Base-by-base conservation (phyloP, 1,140 invertebrate genomes). In the Bombus breviceps region DNA sequence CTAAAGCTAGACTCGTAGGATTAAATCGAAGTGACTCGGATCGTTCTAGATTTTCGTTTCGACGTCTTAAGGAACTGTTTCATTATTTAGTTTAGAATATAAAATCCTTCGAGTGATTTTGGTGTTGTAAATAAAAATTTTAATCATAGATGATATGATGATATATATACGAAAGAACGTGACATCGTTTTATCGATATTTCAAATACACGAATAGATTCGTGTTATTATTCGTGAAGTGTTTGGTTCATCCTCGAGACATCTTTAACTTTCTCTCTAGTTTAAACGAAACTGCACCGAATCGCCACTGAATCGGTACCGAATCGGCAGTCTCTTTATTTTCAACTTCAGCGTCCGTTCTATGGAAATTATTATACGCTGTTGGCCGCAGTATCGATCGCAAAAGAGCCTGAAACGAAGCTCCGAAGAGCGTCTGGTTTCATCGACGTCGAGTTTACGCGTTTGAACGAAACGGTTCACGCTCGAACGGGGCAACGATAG, bases 381-480 rank as follows among this genome's bases (percentile, higher is more conserved):
- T 34, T 66, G 4, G 64, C 64, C 32, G 22, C 64, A 22, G 32
- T 34, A 32, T 66, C 39, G 39, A n/a, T 39, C 39, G 0, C 0
- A 5, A 28, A 28, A 62, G 28, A n/a, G 59, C 12, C 1, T 5
- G 3, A 18, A 66, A 66, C n/a, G n/a, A 34, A 8, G 13, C 64
- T 66, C 0, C n/a, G 64, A 15, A 13, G 59, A 62, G 59, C 0
- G 57, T 25, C 9, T 12, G 25, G 57, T 59, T 59, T 59, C 57
- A 6, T 53, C 22, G 71, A 47, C 22, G 71, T 47, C 13, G 18
- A 53, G 15, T 75, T 34, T 34, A 22, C 73, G 0, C 32, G 18
- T 13, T 62, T n/a, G 71, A 77, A 39, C 76, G 79, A 91, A 85
- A 93, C 89, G 91, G 91, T 93, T 92, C 91, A 84, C 18, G 90